A percentile compares a stretch with the other conserved stretches of the same genome.
These are phyloP conservation scores for Pinna nobilis DNA, from an alignment of 1,140 invertebrate species.

Conservation along the genomic window DNA sequence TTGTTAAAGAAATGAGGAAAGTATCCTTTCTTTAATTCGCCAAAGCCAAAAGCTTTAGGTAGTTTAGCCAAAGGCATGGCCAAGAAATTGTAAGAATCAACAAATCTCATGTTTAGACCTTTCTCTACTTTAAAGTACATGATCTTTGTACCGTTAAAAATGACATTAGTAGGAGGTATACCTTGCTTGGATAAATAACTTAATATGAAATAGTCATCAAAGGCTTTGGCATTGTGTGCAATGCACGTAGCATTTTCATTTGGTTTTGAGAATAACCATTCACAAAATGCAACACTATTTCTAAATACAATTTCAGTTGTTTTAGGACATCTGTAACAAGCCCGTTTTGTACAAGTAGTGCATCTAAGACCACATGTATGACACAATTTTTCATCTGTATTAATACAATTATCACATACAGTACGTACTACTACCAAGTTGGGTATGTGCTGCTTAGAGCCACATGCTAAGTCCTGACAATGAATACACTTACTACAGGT, in stretches of 20 bases:
- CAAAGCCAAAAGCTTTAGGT: slow-evolving; percentile 35
- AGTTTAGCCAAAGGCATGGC: slow-evolving; percentile 32
- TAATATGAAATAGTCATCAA: slow-evolving; percentile 28
- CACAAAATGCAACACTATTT: slow-evolving; percentile 6
- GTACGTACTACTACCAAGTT: slow-evolving; percentile 25
- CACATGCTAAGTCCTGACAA: slow-evolving; percentile 14
- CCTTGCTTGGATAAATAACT: slow-evolving; percentile 14
- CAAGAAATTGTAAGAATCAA: slow-evolving; percentile 45
- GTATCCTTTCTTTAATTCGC: slow-evolving; percentile 35
- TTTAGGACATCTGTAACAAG: not conserved
- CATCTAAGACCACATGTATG: slow-evolving; percentile 6
- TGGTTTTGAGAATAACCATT: slow-evolving; percentile 31
- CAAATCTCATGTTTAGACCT: slow-evolving; percentile 17
- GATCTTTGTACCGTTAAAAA: slow-evolving; percentile 27
- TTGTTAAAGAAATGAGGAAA: slow-evolving; percentile 44
- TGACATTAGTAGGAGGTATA: slow-evolving; percentile 8
- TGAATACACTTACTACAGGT: slow-evolving; percentile 5
- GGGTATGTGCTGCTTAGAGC: slow-evolving; percentile 7
- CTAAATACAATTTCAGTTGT: not conserved
- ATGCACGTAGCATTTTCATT: slow-evolving; percentile 19
- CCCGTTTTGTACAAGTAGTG: slow-evolving; percentile 7
- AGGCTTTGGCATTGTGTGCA: slow-evolving; percentile 27
- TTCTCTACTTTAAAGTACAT: slow-evolving; percentile 20
- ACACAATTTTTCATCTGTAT: not conserved
- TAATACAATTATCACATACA: slow-evolving; percentile 8